Percentiles rank a stretch among this genome's conserved stretches.
phyloP scores from a whole-genome alignment of 2,888 invertebrate genomes.

The Drosophila setosimentum region DNA sequence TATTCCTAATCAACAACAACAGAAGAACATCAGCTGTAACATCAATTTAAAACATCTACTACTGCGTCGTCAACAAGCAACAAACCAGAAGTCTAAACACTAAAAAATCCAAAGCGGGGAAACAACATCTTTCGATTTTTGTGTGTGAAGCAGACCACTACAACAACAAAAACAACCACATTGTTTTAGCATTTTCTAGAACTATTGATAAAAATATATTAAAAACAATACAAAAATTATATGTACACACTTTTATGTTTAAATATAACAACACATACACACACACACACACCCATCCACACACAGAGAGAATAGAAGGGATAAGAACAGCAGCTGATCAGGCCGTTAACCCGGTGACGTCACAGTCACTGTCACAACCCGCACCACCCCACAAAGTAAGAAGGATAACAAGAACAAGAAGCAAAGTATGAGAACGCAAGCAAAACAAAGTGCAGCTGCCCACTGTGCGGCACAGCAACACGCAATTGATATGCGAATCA shows the following conservation, averaged over 20 bases:
- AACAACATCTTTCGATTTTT: slow-evolving; percentile 54
- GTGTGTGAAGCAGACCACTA: slow-evolving; percentile 47
- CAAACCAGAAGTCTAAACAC: slow-evolving; percentile 61
- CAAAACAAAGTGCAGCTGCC: neutral
- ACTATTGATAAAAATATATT: slow-evolving; percentile 83
- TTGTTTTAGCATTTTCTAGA: slow-evolving; percentile 85
- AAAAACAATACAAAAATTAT: slow-evolving; percentile 71
- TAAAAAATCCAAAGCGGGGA: slow-evolving; percentile 57
- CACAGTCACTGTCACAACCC: slow-evolving; percentile 8
- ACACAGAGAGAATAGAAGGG: slow-evolving; percentile 38
- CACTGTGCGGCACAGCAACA: slow-evolving; percentile 15
- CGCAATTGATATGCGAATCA: slow-evolving; percentile 7
- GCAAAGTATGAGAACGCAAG: slow-evolving; percentile 9
- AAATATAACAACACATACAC: slow-evolving; percentile 59
- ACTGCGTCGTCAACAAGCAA: slow-evolving; percentile 79
- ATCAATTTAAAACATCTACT: slow-evolving; percentile 57
- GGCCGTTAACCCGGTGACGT: slow-evolving; percentile 18
- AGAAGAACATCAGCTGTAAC: slow-evolving; percentile 45
- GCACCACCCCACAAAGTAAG: neutral
- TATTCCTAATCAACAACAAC: slow-evolving; percentile 24
- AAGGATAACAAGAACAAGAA: slow-evolving; percentile 11
- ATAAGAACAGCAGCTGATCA: slow-evolving; percentile 37
- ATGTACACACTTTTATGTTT: slow-evolving; percentile 77
- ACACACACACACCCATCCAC: slow-evolving; percentile 1
- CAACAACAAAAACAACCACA: slow-evolving; percentile 58